Percentiles rank a stretch among this genome's conserved stretches.
These are phyloP conservation scores for Albula glossodonta DNA, from an alignment of 2,113 vertebrate genomes.

Conservation along the genomic window DNA sequence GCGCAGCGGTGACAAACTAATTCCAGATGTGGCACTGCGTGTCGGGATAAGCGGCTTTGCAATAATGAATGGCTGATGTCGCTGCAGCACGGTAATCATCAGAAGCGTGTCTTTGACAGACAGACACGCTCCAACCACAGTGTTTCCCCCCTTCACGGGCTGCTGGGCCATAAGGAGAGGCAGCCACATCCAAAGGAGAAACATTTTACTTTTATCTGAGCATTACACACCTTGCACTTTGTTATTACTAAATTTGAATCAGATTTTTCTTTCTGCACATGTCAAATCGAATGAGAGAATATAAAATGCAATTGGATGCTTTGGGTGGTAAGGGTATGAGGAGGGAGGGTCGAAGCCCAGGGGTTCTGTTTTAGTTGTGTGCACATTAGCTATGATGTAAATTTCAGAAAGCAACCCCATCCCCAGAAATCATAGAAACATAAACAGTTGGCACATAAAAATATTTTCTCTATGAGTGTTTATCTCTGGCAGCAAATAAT, in stretches of 20 bases:
- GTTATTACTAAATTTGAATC: slow-evolving; percentile 23
- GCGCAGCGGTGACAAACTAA: slow-evolving; percentile 4
- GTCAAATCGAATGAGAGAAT: slow-evolving; percentile 20
- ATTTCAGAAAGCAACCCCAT: slow-evolving; percentile 1
- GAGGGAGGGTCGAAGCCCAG: background rate
- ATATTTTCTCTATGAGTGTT: too few species aligned
- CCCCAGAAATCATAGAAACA: too few species aligned
- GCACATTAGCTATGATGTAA: background rate
- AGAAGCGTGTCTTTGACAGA: background rate
- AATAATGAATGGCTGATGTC: slow-evolving; percentile 22
- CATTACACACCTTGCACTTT: background rate
- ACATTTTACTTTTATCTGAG: slow-evolving; percentile 21
- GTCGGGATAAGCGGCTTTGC: slow-evolving; percentile 23
- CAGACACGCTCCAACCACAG: background rate
- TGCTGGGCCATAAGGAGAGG: background rate
- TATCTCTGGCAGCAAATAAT: too few species aligned
- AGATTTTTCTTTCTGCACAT: slow-evolving; percentile 22
- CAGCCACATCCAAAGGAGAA: background rate
- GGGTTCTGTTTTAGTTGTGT: background rate
- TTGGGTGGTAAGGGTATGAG: background rate
- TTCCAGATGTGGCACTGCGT: slow-evolving; percentile 18
- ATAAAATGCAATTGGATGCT: slow-evolving; percentile 32
- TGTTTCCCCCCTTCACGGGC: background rate
- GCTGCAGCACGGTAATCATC: slow-evolving; percentile 18
- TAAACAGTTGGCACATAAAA: too few species aligned